These are phyloP conservation scores for Mirounga angustirostris DNA, from an alignment of 2,113 vertebrate species.

Conservation along the genomic window DNA sequence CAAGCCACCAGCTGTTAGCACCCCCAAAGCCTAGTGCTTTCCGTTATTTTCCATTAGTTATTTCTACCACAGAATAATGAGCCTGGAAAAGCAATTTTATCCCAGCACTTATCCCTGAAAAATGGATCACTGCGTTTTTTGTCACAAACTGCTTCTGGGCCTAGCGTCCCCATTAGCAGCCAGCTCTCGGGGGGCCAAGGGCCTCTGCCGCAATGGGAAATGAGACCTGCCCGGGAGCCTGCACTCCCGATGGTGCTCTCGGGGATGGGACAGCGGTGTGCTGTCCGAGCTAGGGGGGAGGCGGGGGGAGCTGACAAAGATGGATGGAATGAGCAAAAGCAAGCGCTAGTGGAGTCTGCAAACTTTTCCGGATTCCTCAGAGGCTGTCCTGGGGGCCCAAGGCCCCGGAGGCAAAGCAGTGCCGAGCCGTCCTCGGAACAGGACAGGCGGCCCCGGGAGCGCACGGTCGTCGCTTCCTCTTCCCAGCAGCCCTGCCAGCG, in stretches of 20 bases:
- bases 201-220: not conserved
- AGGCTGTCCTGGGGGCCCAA: not conserved
- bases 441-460: not conserved
- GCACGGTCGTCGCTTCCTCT: slow-evolving; percentile 1
- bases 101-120: slow-evolving; percentile 41
- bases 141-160: not conserved
- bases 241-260: not conserved
- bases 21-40: not conserved
- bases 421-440: not conserved
- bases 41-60: not conserved
- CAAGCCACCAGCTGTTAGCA: not conserved
- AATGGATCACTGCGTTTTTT: not conserved
- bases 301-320: not conserved
- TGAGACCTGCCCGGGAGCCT: not conserved
- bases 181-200: not conserved
- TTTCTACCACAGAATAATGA: not conserved
- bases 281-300: not conserved
- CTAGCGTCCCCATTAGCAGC: not conserved
- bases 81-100: slow-evolving; percentile 19
- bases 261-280: accelerated
- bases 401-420: slow-evolving; percentile 42
- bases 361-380: not conserved
- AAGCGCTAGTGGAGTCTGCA: not conserved
- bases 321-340: not conserved
- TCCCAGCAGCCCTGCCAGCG: not conserved